Evolutionary conservation across 2,888 invertebrate species (phyloP).

Genomic region (Trachelus tabidus): DNA sequence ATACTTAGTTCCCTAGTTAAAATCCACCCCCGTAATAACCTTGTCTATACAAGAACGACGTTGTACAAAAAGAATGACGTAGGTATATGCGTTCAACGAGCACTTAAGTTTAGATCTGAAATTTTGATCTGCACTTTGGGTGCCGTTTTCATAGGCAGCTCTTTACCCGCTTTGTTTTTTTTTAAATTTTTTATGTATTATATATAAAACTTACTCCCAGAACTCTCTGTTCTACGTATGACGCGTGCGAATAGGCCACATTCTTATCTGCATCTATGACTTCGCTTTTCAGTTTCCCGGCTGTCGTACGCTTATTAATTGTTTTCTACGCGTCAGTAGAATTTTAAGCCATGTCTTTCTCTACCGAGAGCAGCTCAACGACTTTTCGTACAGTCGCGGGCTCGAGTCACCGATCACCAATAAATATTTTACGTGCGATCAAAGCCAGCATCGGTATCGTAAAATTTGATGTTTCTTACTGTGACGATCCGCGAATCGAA

Average conservation of each 20-base stretch:
- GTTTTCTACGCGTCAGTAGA: neutral
- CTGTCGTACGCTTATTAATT: neutral
- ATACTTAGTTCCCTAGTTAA: conserved; percentile 36
- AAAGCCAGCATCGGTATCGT: neutral
- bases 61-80: neutral
- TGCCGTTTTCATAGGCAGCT: conserved; percentile 42
- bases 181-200: neutral
- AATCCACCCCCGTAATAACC: neutral
- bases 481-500: neutral
- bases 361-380: neutral
- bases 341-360: neutral
- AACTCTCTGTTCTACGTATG: neutral
- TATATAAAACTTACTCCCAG: neutral
- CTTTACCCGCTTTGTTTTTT: conserved; percentile 6
- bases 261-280: neutral
- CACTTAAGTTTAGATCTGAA: conserved; percentile 1
- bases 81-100: neutral
- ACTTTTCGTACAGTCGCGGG: neutral
- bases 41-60: neutral
- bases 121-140: conserved; percentile 24
- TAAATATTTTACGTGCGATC: too few species aligned
- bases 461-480: neutral
- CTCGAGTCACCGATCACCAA: neutral
- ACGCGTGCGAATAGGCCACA: neutral
- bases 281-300: neutral